Conservation (phyloP, 2,113 vertebrate genomes). For the Calypte anna region DNA sequence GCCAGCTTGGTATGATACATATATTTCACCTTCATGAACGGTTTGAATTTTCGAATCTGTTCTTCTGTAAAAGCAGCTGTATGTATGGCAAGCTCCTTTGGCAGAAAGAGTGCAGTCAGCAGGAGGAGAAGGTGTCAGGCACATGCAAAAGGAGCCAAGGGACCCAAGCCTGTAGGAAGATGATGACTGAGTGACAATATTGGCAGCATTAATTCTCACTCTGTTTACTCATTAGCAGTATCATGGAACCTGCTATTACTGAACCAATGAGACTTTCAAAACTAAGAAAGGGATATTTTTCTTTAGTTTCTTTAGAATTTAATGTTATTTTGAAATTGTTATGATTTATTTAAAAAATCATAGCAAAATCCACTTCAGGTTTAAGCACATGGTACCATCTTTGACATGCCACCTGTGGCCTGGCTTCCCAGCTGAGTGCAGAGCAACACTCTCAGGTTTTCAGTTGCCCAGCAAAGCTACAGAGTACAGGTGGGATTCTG, state of each 20-base stretch:
- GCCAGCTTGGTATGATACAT: neutral
- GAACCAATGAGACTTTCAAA: neutral
- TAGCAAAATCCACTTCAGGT: neutral
- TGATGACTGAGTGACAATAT: neutral
- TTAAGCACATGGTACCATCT: neutral
- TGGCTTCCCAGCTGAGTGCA: neutral
- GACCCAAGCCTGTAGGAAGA: neutral
- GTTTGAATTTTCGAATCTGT: neutral
- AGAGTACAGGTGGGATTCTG: fast-evolving
- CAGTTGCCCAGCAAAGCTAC: neutral
- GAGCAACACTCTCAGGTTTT: fast-evolving
- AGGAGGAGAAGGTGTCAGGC: neutral
- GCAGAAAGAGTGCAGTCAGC: neutral
- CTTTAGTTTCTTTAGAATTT: neutral
- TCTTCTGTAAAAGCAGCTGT: neutral
- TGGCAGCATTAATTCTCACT: neutral
- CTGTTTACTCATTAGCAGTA: neutral
- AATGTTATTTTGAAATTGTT: neutral
- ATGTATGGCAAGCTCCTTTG: neutral
- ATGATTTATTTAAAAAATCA: neutral
- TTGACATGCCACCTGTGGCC: neutral
- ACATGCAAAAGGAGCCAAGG: neutral
- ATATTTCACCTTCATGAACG: neutral
- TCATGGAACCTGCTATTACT: neutral
- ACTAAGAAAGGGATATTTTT: neutral